Base-by-base conservation (phyloP, 2,888 invertebrate genomes). In the Ophion ventricosus region DNA sequence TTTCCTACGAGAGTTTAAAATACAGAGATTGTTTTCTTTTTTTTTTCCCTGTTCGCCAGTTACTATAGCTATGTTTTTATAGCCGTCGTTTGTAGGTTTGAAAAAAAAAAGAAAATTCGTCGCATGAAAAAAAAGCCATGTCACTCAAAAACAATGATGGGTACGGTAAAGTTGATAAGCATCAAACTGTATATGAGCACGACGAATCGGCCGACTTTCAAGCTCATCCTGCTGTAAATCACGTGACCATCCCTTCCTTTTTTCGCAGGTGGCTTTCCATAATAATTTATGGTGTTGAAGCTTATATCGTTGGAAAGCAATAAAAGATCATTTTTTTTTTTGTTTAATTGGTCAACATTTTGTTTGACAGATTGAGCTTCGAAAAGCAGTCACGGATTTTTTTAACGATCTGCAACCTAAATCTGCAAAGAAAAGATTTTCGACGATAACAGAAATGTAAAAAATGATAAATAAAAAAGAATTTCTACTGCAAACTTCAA, bases 1-100 rank as follows among this genome's bases (percentile, higher is more conserved):
- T 64, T 70, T 69, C 57, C n/a, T 7, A 40, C 40, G 23, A 26
- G 17, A 67, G 57, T 67, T 67, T 67, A 14, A 49, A 67, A 49
- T 25, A 49, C 23, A 23, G 43, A 25, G 49, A 67, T 43, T 67
- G 25, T 25, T 67, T 25, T 20, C 14, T 17, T 17, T 25, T 29
- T 35, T 67, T 67, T 67, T 66, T 29, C 23, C 23, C 25, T 20
- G 49, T 67, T 67, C 17, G 43, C 49, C 43, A 25, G 43, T 49
- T 8, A 17, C 67, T 25, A 49, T 25, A 23, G 17, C 17, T 25
- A 14, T 49, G 11, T 49, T 43, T 67, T 43, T 17, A 49, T 67
- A 43, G 5, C 23, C 25, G 25, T 23, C 17, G 23, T 35, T 64
- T 35, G n/a, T 8, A 8, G 29, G 64, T 7, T 35, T 29, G 35